Conservation (phyloP, 2,797 vertebrate species). For the Schizothorax lantsangensis region DNA sequence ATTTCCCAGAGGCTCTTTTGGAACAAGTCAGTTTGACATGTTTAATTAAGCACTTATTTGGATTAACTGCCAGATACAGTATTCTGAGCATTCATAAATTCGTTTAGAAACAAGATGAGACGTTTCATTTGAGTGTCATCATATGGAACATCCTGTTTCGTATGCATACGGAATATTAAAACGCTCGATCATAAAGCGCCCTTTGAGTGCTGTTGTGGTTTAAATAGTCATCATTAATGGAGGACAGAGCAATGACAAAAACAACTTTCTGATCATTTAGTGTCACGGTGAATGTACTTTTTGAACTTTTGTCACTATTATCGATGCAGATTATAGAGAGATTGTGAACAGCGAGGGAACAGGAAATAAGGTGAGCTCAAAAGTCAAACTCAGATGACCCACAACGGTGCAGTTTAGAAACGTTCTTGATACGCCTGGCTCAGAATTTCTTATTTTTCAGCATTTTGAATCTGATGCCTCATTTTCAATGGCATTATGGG, state of each 20-base stretch:
- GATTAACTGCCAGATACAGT: background rate
- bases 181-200: background rate
- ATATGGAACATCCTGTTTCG: background rate
- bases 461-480: background rate
- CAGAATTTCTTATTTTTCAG: background rate
- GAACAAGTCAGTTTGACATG: slow-evolving; percentile 18
- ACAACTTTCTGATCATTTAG: background rate
- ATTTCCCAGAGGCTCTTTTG: slow-evolving; percentile 12
- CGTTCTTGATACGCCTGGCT: background rate
- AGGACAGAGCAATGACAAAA: background rate
- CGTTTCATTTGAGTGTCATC: background rate
- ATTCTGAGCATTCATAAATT: background rate
- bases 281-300: background rate
- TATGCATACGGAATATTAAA: background rate
- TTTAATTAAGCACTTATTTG: slow-evolving; percentile 15
- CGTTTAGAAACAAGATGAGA: slow-evolving; percentile 16
- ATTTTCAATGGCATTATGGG: background rate
- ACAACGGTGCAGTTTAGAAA: background rate
- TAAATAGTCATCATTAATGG: background rate
- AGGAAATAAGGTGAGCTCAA: background rate
- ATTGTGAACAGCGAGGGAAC: background rate
- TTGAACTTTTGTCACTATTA: background rate
- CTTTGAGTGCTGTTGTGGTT: background rate
- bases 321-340: background rate
- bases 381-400: background rate